Evolutionary conservation across 2,888 invertebrate genomes (phyloP).

Genomic region (Proisotoma minuta): DNA sequence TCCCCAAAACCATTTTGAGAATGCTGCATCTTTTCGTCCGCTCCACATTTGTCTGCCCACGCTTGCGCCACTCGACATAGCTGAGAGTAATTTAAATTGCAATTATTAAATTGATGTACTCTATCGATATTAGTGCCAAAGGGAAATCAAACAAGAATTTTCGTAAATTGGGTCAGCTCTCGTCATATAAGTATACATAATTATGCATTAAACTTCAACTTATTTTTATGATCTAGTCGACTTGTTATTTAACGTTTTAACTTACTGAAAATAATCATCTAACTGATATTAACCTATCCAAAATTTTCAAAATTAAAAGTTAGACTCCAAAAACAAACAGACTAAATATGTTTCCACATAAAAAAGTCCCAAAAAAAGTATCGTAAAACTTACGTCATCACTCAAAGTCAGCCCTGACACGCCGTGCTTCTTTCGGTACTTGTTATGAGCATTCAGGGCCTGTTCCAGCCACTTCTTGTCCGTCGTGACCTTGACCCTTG

Average conservation of each 20-base stretch:
- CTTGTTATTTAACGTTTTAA: too few relatives aligned
- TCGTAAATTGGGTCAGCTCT: too few relatives aligned
- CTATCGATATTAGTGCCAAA: too few relatives aligned
- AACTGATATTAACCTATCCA: too few relatives aligned
- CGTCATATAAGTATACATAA: too few relatives aligned
- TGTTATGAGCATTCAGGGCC: constrained; percentile 40
- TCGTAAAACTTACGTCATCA: constrained; percentile 35
- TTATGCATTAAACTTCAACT: too few relatives aligned
- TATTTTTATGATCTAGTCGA: too few relatives aligned
- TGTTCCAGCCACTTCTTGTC: constrained; percentile 34
- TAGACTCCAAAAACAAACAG: too few relatives aligned
- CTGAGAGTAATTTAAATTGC: constrained; percentile 20
- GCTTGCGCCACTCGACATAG: constrained; percentile 40
- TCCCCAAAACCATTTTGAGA: constrained; percentile 43
- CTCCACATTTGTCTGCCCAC: constrained; percentile 42
- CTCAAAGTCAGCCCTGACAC: constrained; percentile 29
- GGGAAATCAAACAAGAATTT: not conserved
- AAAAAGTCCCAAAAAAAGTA: too few relatives aligned
- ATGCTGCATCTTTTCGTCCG: constrained; percentile 40
- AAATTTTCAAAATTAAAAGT: too few relatives aligned
- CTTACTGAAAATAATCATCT: too few relatives aligned
- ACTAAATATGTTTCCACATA: too few relatives aligned
- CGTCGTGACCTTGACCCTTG: constrained; percentile 41
- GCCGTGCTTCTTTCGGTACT: constrained; percentile 33
- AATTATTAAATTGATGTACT: not conserved